Base-by-base conservation (phyloP, 2,113 vertebrate species). In the Speoplatyrhinus poulsoni region DNA sequence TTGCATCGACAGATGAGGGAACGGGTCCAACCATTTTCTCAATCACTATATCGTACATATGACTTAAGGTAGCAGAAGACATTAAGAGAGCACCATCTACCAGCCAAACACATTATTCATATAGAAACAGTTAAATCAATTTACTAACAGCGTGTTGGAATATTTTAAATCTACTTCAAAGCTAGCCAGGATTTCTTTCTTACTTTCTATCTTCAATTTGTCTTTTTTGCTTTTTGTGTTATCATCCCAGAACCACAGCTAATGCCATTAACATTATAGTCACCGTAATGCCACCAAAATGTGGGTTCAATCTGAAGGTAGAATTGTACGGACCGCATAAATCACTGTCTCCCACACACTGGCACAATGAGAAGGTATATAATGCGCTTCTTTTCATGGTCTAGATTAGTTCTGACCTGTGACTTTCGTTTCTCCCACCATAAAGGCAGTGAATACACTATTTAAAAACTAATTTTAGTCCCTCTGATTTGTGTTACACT, bases 11-110 rank as follows among this genome's bases (percentile, higher is more conserved):
- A 69, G 75, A 19, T 26, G 26, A 41, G 15, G 49, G 54, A 53
- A 59, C 79, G 70, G 55, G 75, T 16, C 49, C 76, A 55, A 76
- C 62, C 65, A 9, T 36, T 12, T 71, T 71, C 15, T 61, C 75
- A 41, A 33, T 77, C 61, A 68, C 12, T 0, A 13, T 5, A 55
- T 55, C 53, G 19, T 8, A 68, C 64, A 70, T 46, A 58, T 55
- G 13, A 13, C 26, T 48, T 41, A 4, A 4, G 10, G 17, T 33
- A 12, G 55, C 36, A 36, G 17, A 3, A n/a, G 19, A 26, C n/a
- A 9, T 36, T 8, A 36, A 57, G 48, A 69, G 74, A 65, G 78
- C 78, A 58, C 26, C 3, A 41, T 41, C 36, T 41, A 5, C 36
- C 36, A 41, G 36, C 36, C 36, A 41, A 41, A 41, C 36, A 41